phyloP scores from a whole-genome alignment of 1,140 invertebrate genomes.

The Laodelphax striatellus region DNA sequence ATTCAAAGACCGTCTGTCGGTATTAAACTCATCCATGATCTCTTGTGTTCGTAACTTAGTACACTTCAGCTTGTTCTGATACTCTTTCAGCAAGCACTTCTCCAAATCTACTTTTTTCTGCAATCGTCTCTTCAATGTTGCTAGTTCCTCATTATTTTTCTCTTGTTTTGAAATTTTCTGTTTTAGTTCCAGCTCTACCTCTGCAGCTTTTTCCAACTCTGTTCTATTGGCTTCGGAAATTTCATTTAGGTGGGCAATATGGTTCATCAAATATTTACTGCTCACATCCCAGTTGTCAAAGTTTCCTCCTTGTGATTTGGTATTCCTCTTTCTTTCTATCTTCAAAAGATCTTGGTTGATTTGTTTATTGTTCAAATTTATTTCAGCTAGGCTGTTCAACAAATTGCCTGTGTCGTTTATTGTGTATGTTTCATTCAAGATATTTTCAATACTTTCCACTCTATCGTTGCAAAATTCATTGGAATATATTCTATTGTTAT shows the following conservation, averaged over 20 bases:
- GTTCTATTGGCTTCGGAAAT: slow-evolving; percentile 29
- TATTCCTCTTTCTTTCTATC: neutral
- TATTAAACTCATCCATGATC: slow-evolving; percentile 67
- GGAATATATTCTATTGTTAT: slow-evolving; percentile 10
- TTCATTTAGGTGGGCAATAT: slow-evolving; percentile 32
- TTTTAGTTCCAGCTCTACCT: slow-evolving; percentile 66
- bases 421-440: neutral
- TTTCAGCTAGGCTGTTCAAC: neutral
- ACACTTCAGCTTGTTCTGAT: slow-evolving; percentile 48
- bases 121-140: slow-evolving; percentile 71
- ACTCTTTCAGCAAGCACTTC: slow-evolving; percentile 69
- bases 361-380: neutral
- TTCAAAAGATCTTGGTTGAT: neutral
- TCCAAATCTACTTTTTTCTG: slow-evolving; percentile 89
- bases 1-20: slow-evolving; percentile 67
- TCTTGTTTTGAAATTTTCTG: slow-evolving; percentile 78
- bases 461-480: slow-evolving; percentile 12
- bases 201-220: slow-evolving; percentile 61
- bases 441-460: slow-evolving; percentile 8
- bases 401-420: neutral
- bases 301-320: slow-evolving; percentile 29
- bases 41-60: slow-evolving; percentile 62
- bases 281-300: slow-evolving; percentile 44
- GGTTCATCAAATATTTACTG: slow-evolving; percentile 30
- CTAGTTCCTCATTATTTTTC: slow-evolving; percentile 72